A percentile compares a stretch with the other conserved stretches of the same genome.
phyloP scores from a whole-genome alignment of 1,140 invertebrate genomes.

The Hyles vespertilio region DNA sequence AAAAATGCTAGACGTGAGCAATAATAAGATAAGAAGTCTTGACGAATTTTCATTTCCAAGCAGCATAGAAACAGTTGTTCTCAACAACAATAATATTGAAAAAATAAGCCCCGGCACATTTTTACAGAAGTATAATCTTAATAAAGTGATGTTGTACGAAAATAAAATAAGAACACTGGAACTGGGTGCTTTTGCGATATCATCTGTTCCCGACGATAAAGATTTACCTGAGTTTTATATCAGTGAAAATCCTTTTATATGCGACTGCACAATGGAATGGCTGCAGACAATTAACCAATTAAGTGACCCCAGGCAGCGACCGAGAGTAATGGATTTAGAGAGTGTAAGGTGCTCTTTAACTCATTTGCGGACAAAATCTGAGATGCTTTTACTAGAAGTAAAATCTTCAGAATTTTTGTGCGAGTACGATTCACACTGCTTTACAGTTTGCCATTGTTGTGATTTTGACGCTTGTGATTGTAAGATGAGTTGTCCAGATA shows the following conservation, averaged over 20 bases:
- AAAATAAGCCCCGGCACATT: slow-evolving; percentile 85
- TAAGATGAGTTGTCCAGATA: slow-evolving; percentile 92
- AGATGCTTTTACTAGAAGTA: slow-evolving; percentile 84
- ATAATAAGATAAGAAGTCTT: slow-evolving; percentile 83
- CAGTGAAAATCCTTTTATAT: slow-evolving; percentile 87
- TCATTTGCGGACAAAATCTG: slow-evolving; percentile 81
- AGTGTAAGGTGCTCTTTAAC: slow-evolving; percentile 88
- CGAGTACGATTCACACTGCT: slow-evolving; percentile 91
- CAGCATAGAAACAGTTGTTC: slow-evolving; percentile 83
- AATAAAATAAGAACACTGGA: slow-evolving; percentile 86
- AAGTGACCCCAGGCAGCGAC: slow-evolving; percentile 85
- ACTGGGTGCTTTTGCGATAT: slow-evolving; percentile 82
- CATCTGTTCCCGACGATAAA: slow-evolving; percentile 78
- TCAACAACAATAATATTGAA: slow-evolving; percentile 86
- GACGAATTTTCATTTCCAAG: slow-evolving; percentile 83
- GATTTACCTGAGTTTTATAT: slow-evolving; percentile 87
- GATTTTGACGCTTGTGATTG: slow-evolving; percentile 95
- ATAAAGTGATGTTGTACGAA: slow-evolving; percentile 85
- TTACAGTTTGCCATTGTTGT: slow-evolving; percentile 92
- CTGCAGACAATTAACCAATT: slow-evolving; percentile 86
- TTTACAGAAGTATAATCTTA: slow-evolving; percentile 81
- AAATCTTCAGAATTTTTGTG: slow-evolving; percentile 90
- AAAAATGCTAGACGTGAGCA: slow-evolving; percentile 87
- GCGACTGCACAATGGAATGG: slow-evolving; percentile 92
- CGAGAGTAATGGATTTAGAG: slow-evolving; percentile 89